Base-by-base conservation (phyloP, 2,888 invertebrate genomes). In the Syrista parreyssii region DNA sequence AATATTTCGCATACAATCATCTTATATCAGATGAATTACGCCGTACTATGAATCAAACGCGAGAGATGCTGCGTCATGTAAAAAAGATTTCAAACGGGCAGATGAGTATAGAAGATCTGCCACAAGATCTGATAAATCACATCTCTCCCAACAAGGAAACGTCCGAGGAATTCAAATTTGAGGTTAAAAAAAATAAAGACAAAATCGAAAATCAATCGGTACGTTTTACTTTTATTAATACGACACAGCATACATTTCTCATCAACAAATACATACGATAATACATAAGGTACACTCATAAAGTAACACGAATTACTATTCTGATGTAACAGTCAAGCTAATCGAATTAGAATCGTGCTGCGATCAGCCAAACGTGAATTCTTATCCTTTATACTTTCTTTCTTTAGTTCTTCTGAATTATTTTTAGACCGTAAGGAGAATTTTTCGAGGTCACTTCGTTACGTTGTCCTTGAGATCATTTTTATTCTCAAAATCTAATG, bases 191-290 rank as follows among this genome's bases (percentile, higher is more conserved):
- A 23, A 9, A 23, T 2, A 23, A 23, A 9, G 55, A 55, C 55
- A 23, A 55, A 55, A 23, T 55, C 55, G 9, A 73, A 76, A 33
- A 32, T 71, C 11, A 40, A 69, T 74, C 68, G 31, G 33, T 69
- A 74, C 71, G 31, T 75, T 32, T 83, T 82, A 78, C 83, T 82
- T 84, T 84, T 80, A 87, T 87, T 87, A 86, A 86, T 85, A 85
- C 82, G 81, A 80, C 84, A 84, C 81, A 87, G 82, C 82, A 83
- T 83, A 85, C 79, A 81, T 86, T 84, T 84, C 78, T 80, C 83
- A 83, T 85, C 84, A 83, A 88, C 82, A 82, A 81, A 84, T 77
- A 86, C 78, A 86, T 77, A 79, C 79, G 82, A 84, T 82, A 83
- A 55, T 55, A 55, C 23, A 55, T 23, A 55, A 55, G 55, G 55